Evolutionary conservation across 2,113 vertebrate genomes (phyloP).

Genomic region (Falco punctatus): DNA sequence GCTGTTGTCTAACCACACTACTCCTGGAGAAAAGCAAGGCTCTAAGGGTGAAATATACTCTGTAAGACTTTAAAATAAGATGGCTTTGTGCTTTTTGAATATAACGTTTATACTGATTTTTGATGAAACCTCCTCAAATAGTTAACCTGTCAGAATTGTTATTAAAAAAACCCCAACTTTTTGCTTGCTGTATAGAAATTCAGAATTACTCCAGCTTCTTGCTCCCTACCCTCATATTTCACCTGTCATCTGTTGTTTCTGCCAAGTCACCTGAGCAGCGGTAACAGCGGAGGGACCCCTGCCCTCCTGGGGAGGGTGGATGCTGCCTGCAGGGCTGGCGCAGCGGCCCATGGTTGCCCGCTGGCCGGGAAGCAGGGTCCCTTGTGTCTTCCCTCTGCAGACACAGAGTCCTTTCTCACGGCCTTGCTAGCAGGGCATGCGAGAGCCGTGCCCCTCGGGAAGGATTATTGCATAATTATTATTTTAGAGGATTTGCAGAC

Average conservation of each 20-base stretch:
- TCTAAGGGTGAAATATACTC: background rate
- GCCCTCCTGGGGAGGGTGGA: background rate
- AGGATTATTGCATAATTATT: background rate
- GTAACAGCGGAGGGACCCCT: background rate
- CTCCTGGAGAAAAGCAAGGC: background rate
- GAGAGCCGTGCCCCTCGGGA: background rate
- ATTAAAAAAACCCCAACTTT: background rate
- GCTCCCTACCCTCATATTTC: background rate
- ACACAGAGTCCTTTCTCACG: background rate
- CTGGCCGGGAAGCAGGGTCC: background rate
- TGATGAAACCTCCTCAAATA: background rate
- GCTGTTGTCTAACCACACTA: background rate
- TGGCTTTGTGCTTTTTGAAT: background rate
- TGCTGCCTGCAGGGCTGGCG: rapidly evolving
- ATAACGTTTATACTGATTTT: background rate
- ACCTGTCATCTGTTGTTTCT: background rate
- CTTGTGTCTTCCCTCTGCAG: background rate
- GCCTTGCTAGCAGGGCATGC: background rate
- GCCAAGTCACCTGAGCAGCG: rapidly evolving
- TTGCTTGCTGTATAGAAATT: background rate
- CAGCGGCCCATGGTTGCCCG: rapidly evolving
- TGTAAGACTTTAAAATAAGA: background rate
- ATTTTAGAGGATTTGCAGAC: background rate
- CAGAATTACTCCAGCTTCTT: background rate
- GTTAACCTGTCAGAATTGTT: background rate